These are phyloP conservation scores for Acipenser oxyrinchus DNA, from an alignment of 2,797 vertebrate species.

Conservation along the genomic window DNA sequence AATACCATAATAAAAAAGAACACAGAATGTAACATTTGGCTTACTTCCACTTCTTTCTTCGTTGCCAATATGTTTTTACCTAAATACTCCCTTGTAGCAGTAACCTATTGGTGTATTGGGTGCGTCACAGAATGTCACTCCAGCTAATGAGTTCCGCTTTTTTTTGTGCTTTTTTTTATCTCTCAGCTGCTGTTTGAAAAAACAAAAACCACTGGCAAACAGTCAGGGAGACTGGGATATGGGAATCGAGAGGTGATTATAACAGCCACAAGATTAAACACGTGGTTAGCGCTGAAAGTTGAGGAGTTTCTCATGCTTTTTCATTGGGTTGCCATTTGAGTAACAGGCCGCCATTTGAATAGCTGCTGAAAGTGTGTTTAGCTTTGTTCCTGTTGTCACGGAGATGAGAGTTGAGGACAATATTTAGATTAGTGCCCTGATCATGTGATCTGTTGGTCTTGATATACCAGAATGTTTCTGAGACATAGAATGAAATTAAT, in stretches of 20 bases:
- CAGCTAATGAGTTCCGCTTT: not conserved
- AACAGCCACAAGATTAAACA: not conserved
- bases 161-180: not conserved
- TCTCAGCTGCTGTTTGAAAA: not conserved
- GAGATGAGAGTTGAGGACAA: not conserved
- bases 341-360: not conserved
- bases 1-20: no score
- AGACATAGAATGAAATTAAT: not conserved
- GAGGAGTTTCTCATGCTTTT: not conserved
- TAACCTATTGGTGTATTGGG: not conserved
- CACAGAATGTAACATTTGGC: no score
- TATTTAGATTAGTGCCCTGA: not conserved
- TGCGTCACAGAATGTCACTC: not conserved
- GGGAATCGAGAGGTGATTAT: not conserved
- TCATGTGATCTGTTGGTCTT: not conserved
- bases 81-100: not conserved
- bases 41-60: no score
- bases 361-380: not conserved
- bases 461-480: not conserved
- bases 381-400: not conserved
- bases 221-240: not conserved
- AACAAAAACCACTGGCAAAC: conserved; percentile 1
- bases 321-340: not conserved
- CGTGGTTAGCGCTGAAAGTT: not conserved
- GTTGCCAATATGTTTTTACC: not conserved